Percentiles rank a stretch among this genome's conserved stretches.
Conservation (phyloP, 2,888 invertebrate species). For the Eledona agricola region DNA sequence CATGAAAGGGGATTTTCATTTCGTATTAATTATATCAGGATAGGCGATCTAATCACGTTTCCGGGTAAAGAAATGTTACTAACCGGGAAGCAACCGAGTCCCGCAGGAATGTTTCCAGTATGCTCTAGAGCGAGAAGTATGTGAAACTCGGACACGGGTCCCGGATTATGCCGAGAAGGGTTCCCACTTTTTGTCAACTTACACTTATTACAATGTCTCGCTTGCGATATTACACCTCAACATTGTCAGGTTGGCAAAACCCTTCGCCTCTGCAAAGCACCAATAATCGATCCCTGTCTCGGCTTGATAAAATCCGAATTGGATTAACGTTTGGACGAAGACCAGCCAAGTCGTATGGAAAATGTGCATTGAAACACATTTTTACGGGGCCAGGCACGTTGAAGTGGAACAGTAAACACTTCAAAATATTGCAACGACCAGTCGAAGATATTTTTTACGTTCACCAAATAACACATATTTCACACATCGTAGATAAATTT, state of each 20-base stretch:
- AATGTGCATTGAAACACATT: slow-evolving; percentile 41
- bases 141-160: slow-evolving; percentile 44
- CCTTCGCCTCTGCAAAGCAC: background rate
- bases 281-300: background rate
- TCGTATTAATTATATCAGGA: slow-evolving; percentile 52
- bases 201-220: slow-evolving; percentile 40
- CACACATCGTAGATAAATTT: too few relatives aligned
- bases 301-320: slow-evolving; percentile 40
- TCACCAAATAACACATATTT: too few relatives aligned
- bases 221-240: slow-evolving; percentile 30
- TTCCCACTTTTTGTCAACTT: slow-evolving; percentile 40
- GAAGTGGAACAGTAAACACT: too few relatives aligned
- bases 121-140: slow-evolving; percentile 41
- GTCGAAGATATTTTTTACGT: too few relatives aligned
- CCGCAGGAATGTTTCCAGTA: slow-evolving; percentile 42
- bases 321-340: slow-evolving; percentile 50
- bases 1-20: slow-evolving; percentile 50
- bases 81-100: slow-evolving; percentile 6
- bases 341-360: slow-evolving; percentile 50
- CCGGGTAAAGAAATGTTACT: slow-evolving; percentile 1
- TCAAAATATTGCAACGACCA: too few relatives aligned
- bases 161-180: slow-evolving; percentile 39
- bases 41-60: slow-evolving; percentile 46
- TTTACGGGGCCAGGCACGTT: slow-evolving; percentile 3
- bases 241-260: slow-evolving; percentile 17